Percentiles rank a stretch among this genome's conserved stretches.
phyloP scores from a whole-genome alignment of 2,888 invertebrate species.

The Lepidochitona cinerea region DNA sequence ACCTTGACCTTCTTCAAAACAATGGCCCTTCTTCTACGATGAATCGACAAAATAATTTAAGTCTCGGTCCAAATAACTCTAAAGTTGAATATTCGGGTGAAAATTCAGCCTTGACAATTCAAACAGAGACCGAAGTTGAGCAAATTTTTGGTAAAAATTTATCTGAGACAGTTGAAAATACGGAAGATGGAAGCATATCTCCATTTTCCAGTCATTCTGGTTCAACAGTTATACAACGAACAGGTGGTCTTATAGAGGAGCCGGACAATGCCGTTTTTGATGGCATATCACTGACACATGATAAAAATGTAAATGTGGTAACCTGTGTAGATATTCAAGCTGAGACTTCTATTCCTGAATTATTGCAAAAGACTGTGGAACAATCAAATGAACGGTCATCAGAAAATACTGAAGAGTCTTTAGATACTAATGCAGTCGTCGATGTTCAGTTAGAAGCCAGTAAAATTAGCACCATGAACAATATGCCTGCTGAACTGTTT shows the following conservation, averaged over 20 bases:
- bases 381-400: background rate
- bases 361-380: too few relatives aligned
- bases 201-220: background rate
- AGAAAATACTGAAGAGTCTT: background rate
- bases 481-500: background rate
- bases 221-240: background rate
- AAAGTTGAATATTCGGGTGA: background rate
- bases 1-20: background rate
- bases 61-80: background rate
- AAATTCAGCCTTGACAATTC: background rate
- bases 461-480: background rate
- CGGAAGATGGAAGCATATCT: background rate
- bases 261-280: background rate
- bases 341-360: background rate
- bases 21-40: background rate
- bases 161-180: background rate
- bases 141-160: background rate
- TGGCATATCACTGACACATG: too few relatives aligned
- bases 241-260: background rate
- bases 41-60: background rate
- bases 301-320: background rate
- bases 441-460: background rate
- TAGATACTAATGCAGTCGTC: background rate
- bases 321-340: background rate
- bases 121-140: background rate